Percentiles rank a stretch among this genome's conserved stretches.
These are phyloP conservation scores for Nanger granti DNA, from an alignment of 2,113 vertebrate species.

Conservation along the genomic window DNA sequence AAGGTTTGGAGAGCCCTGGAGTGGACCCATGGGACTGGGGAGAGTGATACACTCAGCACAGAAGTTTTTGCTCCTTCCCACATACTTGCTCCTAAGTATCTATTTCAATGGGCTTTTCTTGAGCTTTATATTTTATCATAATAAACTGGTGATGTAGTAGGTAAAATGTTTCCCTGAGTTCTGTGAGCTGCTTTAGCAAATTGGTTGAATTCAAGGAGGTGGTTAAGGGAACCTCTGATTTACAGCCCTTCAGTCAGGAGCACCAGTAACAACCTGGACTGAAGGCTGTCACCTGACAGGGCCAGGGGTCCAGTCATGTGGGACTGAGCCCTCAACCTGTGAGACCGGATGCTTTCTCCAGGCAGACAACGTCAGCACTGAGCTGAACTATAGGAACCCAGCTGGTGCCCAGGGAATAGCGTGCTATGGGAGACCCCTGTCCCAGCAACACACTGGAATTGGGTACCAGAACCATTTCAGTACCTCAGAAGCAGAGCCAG, in stretches of 20 bases:
- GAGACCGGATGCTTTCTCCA: neutral
- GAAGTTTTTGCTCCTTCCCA: neutral
- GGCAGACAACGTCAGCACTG: neutral
- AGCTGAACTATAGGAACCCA: neutral
- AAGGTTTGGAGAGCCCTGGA: neutral
- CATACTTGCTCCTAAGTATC: neutral
- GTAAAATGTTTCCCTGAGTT: neutral
- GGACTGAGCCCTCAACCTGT: neutral
- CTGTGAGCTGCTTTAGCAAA: neutral
- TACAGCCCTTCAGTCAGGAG: neutral
- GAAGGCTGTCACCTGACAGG: neutral
- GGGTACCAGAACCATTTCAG: neutral
- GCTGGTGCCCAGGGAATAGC: neutral
- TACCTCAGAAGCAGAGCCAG: neutral
- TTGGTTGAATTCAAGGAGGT: neutral
- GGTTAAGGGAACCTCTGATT: neutral
- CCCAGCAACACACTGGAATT: neutral
- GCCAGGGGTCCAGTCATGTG: neutral
- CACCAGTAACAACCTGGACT: neutral
- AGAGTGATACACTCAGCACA: neutral
- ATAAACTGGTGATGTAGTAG: neutral
- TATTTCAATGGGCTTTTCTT: neutral
- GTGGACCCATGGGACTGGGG: neutral
- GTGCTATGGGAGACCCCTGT: rapidly evolving
- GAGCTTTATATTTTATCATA: neutral